Evolutionary conservation across 2,888 invertebrate genomes (phyloP), one percentile per base, ranked within the genome.

Genomic region (Mythimna loreyi): DNA sequence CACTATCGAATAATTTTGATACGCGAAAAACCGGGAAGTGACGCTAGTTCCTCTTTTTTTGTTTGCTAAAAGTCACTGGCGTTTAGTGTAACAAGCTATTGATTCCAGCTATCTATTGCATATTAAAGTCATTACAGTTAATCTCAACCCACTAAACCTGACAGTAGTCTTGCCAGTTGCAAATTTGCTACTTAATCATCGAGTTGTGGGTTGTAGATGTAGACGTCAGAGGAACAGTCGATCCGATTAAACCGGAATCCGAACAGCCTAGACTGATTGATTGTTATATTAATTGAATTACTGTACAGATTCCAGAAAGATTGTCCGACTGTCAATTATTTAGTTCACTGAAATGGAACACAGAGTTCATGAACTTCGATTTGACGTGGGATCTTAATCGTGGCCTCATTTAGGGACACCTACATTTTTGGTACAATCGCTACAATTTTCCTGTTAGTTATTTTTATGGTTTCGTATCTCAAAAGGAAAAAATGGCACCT

Each of bases 331-430:
- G 33, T 63, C 59, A 52, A 55, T 68, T 30, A 30, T 53, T 30
- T 81, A 66, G 40, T 49, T 52, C 9, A 57, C 1, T 28, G 9
- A 60, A 47, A 40, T 57, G 25, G 21, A 55, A 33, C 33, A 49
- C 6, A 52, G 64, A 40, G 25, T 61, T 30, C 11, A 21, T 50
- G 43, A 62, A 49, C 61, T 45, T 6, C 1, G n/a, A 57, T 11
- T 40, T 9, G 5, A 43, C 16, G 33, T 33, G 16, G 45, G 11
- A 21, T 55, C 5, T n/a, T 36, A 50, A 40, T 16, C 23, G 2
- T 25, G 28, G 19, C n/a, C n/a, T 47, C 8, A 19, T 53, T 57
- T 47, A 13, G 23, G 6, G 45, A 50, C 16, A 45, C 16, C 36
- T 23, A 43, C 1, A 52, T 50, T 25, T n/a, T 25, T 4, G 19